Conservation (phyloP, 2,888 invertebrate species). For the Thereva nobilitata region DNA sequence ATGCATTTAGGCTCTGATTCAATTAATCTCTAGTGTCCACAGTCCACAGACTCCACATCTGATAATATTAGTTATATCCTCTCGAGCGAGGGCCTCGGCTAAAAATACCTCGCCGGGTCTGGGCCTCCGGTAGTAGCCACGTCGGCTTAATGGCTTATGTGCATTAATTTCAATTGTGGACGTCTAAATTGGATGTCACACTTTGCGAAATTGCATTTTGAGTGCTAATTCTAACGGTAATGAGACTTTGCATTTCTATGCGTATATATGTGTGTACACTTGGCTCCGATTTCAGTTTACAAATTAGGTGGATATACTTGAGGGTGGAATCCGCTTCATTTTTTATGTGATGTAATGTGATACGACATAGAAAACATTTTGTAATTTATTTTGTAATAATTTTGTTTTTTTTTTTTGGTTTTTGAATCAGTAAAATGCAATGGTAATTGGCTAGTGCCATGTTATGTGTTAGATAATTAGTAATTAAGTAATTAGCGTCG, state of each 20-base stretch:
- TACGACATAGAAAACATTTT: too few species aligned
- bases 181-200: conserved; percentile 43
- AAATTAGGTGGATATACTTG: too few species aligned
- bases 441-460: too few species aligned
- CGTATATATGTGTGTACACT: too few species aligned
- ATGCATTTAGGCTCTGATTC: conserved; percentile 33
- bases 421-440: too few species aligned
- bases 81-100: conserved; percentile 18
- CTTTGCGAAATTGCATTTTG: conserved; percentile 43
- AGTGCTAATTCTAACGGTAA: conserved; percentile 41
- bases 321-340: too few species aligned
- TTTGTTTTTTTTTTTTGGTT: too few species aligned
- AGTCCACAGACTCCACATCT: conserved; percentile 28
- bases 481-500: too few species aligned
- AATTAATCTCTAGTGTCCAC: conserved; percentile 20
- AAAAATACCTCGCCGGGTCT: conserved; percentile 29
- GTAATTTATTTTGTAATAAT: too few species aligned
- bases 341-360: too few species aligned
- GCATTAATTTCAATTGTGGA: conserved; percentile 43
- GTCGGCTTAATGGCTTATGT: conserved; percentile 30
- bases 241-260: conserved; percentile 22
- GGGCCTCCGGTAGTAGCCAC: conserved; percentile 20
- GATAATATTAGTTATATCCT: conserved; percentile 32
- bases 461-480: too few species aligned
- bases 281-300: too few species aligned